Percentiles rank a stretch among this genome's conserved stretches.
These are phyloP conservation scores for Acronicta alni DNA, from an alignment of 2,888 invertebrate genomes.

Conservation along the genomic window DNA sequence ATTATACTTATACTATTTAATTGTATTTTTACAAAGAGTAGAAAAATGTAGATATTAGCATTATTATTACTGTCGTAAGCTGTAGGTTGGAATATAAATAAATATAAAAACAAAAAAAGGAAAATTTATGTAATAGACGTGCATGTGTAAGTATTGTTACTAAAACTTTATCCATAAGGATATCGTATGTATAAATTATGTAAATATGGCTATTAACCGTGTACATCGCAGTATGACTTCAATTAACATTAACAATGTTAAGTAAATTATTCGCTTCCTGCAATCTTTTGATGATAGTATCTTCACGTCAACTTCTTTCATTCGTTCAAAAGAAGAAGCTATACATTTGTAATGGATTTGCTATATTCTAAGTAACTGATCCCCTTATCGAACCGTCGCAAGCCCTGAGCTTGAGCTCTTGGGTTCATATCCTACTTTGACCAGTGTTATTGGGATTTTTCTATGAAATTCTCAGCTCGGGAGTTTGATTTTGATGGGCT, in stretches of 20 bases:
- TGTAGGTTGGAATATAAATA: too few species aligned
- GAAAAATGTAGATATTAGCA: too few species aligned
- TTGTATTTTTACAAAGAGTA: too few species aligned
- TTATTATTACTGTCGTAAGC: constrained; percentile 3
- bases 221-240: constrained; percentile 18
- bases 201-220: constrained; percentile 21
- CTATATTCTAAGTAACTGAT: too few species aligned
- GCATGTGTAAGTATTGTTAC: not conserved
- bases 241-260: constrained; percentile 32
- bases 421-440: too few species aligned
- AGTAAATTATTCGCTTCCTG: constrained; percentile 41
- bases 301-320: constrained; percentile 18
- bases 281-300: constrained; percentile 38
- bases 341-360: constrained; percentile 19
- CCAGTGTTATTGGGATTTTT: too few species aligned
- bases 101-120: too few species aligned
- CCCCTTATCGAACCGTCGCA: too few species aligned
- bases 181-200: constrained; percentile 29
- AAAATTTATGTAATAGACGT: constrained; percentile 1
- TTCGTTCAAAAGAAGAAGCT: constrained; percentile 5
- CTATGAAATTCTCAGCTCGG: too few species aligned
- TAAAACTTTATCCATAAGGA: constrained; percentile 6
- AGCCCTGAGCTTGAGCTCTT: too few species aligned
- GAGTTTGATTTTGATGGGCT: too few species aligned
- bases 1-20: too few species aligned